A percentile compares a stretch with the other conserved stretches of the same genome.
Evolutionary conservation across 1,140 invertebrate genomes (phyloP).

Genomic region (Melitaea cinxia): DNA sequence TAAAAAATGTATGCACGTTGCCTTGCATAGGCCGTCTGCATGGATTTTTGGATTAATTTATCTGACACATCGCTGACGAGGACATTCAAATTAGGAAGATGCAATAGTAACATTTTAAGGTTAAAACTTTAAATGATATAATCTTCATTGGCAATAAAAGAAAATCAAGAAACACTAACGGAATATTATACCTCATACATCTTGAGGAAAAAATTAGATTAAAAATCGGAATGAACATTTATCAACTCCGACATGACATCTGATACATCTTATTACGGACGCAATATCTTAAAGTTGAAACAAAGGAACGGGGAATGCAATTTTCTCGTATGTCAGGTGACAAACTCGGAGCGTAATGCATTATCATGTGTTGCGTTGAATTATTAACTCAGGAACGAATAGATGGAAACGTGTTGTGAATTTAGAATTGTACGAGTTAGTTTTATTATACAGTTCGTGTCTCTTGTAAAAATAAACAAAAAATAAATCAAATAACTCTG

Average conservation of each 20-base stretch:
- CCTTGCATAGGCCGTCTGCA: too few relatives aligned
- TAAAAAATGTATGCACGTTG: too few relatives aligned
- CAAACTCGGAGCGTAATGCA: conserved; percentile 38
- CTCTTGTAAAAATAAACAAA: too few relatives aligned
- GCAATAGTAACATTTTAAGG: background rate
- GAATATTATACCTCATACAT: background rate
- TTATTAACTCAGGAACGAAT: conserved; percentile 20
- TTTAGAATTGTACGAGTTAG: background rate
- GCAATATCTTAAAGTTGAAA: conserved; percentile 35
- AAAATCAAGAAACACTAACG: background rate
- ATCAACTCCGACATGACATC: conserved; percentile 4
- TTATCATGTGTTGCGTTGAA: conserved; percentile 32
- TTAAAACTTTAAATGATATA: too few relatives aligned
- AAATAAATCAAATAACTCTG: too few relatives aligned
- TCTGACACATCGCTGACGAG: too few relatives aligned
- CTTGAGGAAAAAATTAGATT: background rate
- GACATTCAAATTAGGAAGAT: too few relatives aligned
- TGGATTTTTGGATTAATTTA: too few relatives aligned
- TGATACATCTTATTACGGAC: conserved; percentile 30
- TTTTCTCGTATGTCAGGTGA: conserved; percentile 40
- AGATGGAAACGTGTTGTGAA: background rate
- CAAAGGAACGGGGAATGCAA: conserved; percentile 37
- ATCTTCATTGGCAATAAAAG: too few relatives aligned
- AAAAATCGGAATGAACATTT: conserved; percentile 18
- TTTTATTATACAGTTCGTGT: too few relatives aligned